Conservation (phyloP, 2,888 invertebrate species). For the Cryptus armator region DNA sequence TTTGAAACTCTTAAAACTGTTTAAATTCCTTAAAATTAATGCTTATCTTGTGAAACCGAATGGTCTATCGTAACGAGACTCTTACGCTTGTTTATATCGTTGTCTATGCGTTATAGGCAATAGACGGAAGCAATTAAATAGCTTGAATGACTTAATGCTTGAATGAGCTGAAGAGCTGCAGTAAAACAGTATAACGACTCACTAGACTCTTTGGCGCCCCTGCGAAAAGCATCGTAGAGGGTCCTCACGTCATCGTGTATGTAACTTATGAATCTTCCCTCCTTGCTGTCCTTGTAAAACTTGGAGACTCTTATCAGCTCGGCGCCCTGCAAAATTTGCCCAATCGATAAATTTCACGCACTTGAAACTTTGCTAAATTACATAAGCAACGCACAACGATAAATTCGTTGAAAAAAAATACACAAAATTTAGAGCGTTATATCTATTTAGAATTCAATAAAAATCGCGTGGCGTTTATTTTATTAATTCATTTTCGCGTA, state of each 20-base stretch:
- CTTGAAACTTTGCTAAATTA: conserved; percentile 23
- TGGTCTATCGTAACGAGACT: neutral
- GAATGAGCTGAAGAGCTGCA: neutral
- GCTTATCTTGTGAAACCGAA: neutral
- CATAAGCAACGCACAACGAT: conserved; percentile 34
- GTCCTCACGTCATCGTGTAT: conserved; percentile 95
- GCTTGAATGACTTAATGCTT: neutral
- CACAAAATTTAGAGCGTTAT: neutral
- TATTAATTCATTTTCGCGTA: neutral
- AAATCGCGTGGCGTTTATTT: neutral
- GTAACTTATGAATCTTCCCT: conserved; percentile 93
- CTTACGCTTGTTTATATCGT: neutral
- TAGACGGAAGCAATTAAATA: neutral
- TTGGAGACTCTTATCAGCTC: conserved; percentile 95
- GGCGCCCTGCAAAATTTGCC: conserved; percentile 90
- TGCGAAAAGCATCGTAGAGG: conserved; percentile 95
- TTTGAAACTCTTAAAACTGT: neutral
- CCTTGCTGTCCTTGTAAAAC: conserved; percentile 95
- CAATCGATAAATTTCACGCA: conserved; percentile 39
- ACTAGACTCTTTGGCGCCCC: conserved; percentile 97
- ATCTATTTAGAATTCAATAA: neutral
- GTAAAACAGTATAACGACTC: conserved; percentile 83
- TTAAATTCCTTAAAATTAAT: neutral
- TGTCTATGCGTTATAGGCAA: neutral
- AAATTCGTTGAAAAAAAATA: neutral